Base-by-base conservation (phyloP, 2,888 invertebrate species). In the Habrosyne pyritoides region DNA sequence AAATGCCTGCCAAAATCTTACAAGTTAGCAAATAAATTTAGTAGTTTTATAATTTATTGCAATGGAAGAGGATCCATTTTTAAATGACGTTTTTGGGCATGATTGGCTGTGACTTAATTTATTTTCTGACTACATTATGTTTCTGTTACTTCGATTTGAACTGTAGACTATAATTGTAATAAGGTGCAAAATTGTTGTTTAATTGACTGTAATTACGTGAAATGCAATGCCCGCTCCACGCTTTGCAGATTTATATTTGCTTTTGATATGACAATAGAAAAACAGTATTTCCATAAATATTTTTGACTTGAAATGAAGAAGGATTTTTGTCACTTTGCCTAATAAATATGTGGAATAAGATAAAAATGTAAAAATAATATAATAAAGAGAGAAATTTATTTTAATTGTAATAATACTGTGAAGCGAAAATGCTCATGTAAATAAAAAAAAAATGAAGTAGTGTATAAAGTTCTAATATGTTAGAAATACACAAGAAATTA, bases 371-470 rank as follows among this genome's bases (percentile, higher is more conserved):
- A 83, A 90, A 85, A 88, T 87, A 87, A 84, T 89, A 87, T 89
- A 88, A 84, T 86, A 81, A 83, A 87, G 86, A 90, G 87, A 89
- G 84, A 90, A 88, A 85, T 80, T 77, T 90, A 90, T 91, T 91
- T 91, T 90, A 89, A 86, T 81, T 86, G 87, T 90, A 87, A 87
- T 85, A 85, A 81, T 86, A 90, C 89, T 90, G 84, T 83, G 86
- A 89, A 90, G 90, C 87, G 77, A 86, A 82, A 89, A 90, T 91
- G 91, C 91, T 91, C 91, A 89, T 92, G 91, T 91, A 92, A 86
- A 92, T 91, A 91, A 73, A 84, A 33, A n/a, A 30, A 75, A 67
- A 80, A 87, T 83, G 81, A 87, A 81, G 84, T 90, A 89, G 88
- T 89, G 86, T 90, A 91, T 88, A 87, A 89, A 87, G 84, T 82